phyloP scores from a whole-genome alignment of 2,888 invertebrate genomes.

The Xestia ashworthii region DNA sequence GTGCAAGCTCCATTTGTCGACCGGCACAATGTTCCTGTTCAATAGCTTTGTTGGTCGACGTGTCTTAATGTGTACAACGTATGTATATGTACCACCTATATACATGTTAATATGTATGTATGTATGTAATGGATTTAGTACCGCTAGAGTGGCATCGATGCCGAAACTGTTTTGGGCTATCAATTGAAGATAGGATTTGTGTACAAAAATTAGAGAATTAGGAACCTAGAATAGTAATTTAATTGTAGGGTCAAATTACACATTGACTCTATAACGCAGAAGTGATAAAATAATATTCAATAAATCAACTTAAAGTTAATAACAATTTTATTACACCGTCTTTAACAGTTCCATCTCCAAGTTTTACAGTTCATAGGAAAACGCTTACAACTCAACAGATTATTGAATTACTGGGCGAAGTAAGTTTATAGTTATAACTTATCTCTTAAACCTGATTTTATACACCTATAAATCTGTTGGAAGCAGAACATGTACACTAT shows the following conservation, averaged over 20 bases:
- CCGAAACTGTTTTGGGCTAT: background rate
- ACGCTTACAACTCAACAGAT: background rate
- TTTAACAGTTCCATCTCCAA: slow-evolving; percentile 7
- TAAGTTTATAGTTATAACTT: slow-evolving; percentile 32
- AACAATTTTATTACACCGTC: slow-evolving; percentile 10
- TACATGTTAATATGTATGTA: background rate
- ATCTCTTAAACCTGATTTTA: slow-evolving; percentile 32
- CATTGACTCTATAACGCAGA: background rate
- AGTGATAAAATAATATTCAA: slow-evolving; percentile 25
- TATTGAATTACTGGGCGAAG: slow-evolving; percentile 9
- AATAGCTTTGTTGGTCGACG: slow-evolving; percentile 53
- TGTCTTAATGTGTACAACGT: slow-evolving; percentile 39
- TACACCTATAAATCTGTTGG: slow-evolving; percentile 42
- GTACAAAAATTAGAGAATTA: background rate
- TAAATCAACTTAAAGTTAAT: slow-evolving; percentile 6
- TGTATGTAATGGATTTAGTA: background rate
- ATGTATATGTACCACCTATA: background rate
- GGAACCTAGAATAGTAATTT: background rate
- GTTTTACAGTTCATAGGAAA: slow-evolving; percentile 22
- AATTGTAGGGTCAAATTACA: background rate
- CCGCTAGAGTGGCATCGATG: background rate
- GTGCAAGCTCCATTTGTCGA: slow-evolving; percentile 43
- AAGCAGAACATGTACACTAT: no score
- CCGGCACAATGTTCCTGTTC: slow-evolving; percentile 47
- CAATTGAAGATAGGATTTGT: background rate